Conservation (phyloP, 2,797 vertebrate species). For the Okamejei kenojei region DNA sequence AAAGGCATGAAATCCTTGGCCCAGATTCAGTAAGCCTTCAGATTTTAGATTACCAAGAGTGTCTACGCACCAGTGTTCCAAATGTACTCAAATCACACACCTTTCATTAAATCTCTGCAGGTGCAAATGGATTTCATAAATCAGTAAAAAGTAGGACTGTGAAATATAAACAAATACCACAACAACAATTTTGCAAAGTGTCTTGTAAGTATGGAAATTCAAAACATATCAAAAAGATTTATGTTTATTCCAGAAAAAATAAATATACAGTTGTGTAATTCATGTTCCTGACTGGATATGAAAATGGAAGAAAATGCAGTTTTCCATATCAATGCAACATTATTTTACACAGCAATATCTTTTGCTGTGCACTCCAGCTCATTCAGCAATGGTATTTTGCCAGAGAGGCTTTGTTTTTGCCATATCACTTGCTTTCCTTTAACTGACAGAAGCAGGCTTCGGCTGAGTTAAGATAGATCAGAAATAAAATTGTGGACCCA, state of each 20-base stretch:
- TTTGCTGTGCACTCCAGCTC: not conserved
- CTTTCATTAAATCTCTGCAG: not conserved
- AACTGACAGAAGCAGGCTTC: not conserved
- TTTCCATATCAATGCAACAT: not conserved
- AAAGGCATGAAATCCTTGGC: not conserved
- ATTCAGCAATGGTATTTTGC: not conserved
- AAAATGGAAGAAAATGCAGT: not conserved
- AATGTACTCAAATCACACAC: not conserved
- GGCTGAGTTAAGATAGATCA: not conserved
- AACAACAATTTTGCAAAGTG: not conserved
- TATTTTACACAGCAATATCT: not conserved
- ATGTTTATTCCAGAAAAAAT: not conserved
- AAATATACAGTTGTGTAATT: not conserved
- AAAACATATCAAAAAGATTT: not conserved
- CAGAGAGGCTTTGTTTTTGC: not conserved
- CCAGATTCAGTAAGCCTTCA: not conserved
- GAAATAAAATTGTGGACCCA: conserved; percentile 9
- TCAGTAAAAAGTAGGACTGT: not conserved
- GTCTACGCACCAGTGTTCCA: not conserved
- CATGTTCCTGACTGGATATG: not conserved
- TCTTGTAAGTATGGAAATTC: not conserved
- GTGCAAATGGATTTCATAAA: not conserved
- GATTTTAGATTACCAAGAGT: not conserved
- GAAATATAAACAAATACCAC: not conserved
- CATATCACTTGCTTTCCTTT: not conserved